Evolutionary conservation across 2,888 invertebrate genomes (phyloP), one percentile per base, ranked within the genome.

Genomic region (Lasioglossum leucozonium): DNA sequence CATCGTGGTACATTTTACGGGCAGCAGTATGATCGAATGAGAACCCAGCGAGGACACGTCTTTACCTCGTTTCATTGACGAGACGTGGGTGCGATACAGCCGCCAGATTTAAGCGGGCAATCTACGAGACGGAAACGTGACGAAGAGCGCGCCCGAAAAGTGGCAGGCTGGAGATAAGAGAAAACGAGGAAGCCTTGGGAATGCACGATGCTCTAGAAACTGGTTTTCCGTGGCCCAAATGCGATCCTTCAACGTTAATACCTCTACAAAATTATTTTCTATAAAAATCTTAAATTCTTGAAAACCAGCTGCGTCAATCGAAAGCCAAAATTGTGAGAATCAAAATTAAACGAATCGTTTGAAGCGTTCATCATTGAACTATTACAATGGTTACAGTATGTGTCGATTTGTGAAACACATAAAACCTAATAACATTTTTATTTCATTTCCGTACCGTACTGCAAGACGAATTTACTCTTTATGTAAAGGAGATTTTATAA

Each of bases 61-160:
- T 26, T 37, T 30, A 26, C 34, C 26, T 40, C 34, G 65, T 55
- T 76, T 83, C 65, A 72, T 76, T 55, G 82, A 67, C 47, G 62
- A 69, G 62, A 62, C 62, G 62, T 62, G 62, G 62, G 30, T 30
- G 62, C 62, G 62, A 72, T 18, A 37, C 44, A 13, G 51, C 37
- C 13, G 22, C 34, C 65, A 22, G 65, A 55, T 47, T 72, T 83
- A 76, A 72, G 30, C 79, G 72, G 69, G n/a, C 42, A 77, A 71
- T 77, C 72, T 72, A 78, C 67, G 81, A 75, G 72, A 75, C 75
- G 58, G 58, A 44, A 78, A 81, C 72, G 72, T 80, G 58, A 82
- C 79, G 73, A 40, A 71, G 67, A 62, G 65, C 51, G 42, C 3
- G 51, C 42, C 51, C 58, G 83, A 84, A 69, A 84, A 82, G 77